phyloP scores from a whole-genome alignment of 2,888 invertebrate genomes.

The Lamproptera curius region DNA sequence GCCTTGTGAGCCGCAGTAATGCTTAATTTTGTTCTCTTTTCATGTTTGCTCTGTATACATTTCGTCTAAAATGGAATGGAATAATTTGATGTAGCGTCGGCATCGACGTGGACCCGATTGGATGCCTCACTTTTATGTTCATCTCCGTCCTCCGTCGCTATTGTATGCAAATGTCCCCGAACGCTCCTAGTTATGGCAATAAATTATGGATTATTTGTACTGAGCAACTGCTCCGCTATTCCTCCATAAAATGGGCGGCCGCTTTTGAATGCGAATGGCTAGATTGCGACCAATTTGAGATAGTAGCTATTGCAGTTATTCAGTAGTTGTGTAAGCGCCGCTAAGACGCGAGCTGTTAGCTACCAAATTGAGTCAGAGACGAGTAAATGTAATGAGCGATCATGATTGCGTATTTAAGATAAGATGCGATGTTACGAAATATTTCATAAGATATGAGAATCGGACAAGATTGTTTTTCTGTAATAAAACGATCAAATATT shows the following conservation, averaged over 20 bases:
- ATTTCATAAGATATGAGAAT: no score
- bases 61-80: conserved; percentile 71
- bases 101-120: conserved; percentile 54
- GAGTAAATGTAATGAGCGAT: not conserved
- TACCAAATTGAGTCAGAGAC: not conserved
- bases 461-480: no score
- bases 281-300: conserved; percentile 11
- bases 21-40: conserved; percentile 75
- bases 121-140: conserved; percentile 40
- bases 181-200: conserved; percentile 38
- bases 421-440: no score
- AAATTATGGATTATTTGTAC: conserved; percentile 47
- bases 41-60: conserved; percentile 75
- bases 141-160: conserved; percentile 31
- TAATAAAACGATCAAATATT: no score
- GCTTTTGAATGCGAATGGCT: conserved; percentile 17
- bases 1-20: conserved; percentile 39
- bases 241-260: not conserved
- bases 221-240: conserved; percentile 29
- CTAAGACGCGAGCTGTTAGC: not conserved
- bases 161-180: conserved; percentile 44
- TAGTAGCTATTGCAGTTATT: not conserved
- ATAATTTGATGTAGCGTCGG: conserved; percentile 63
- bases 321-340: not conserved
- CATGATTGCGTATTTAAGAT: not conserved